phyloP scores from a whole-genome alignment of 2,113 vertebrate species.

The human region DNA sequence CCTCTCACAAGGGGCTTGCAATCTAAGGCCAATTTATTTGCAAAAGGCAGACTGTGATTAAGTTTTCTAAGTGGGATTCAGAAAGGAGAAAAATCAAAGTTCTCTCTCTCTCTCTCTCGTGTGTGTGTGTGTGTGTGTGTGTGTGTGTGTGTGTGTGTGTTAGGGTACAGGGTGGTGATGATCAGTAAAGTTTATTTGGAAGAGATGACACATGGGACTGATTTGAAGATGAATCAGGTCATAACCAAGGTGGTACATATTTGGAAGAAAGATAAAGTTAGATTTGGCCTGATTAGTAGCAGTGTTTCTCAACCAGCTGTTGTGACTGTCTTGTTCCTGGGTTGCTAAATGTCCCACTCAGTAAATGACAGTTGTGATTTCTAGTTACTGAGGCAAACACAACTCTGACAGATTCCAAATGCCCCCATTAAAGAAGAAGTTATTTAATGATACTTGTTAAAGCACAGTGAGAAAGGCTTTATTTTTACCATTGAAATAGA shows the following conservation, averaged over 20 bases:
- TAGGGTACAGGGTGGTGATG: neutral
- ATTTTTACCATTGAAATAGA: neutral
- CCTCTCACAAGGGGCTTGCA: neutral
- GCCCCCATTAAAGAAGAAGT: neutral
- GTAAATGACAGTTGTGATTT: neutral
- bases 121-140: no score
- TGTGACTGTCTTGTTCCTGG: neutral
- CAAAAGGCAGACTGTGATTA: neutral
- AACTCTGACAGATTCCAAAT: neutral
- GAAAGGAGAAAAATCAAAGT: neutral
- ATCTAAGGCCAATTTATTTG: neutral
- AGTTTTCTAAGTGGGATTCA: neutral
- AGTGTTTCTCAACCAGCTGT: neutral
- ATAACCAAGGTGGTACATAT: neutral
- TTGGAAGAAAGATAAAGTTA: neutral
- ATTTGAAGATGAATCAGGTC: neutral
- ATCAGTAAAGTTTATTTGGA: neutral
- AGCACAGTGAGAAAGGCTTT: no score
- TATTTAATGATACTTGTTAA: neutral
- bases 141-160: neutral
- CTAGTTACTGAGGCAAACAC: neutral
- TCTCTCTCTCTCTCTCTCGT: no score
- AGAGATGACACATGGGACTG: neutral
- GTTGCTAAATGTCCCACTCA: neutral
- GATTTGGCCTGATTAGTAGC: neutral